Evolutionary conservation across 1,140 invertebrate genomes (phyloP).

Genomic region (Diorhabda carinulata): DNA sequence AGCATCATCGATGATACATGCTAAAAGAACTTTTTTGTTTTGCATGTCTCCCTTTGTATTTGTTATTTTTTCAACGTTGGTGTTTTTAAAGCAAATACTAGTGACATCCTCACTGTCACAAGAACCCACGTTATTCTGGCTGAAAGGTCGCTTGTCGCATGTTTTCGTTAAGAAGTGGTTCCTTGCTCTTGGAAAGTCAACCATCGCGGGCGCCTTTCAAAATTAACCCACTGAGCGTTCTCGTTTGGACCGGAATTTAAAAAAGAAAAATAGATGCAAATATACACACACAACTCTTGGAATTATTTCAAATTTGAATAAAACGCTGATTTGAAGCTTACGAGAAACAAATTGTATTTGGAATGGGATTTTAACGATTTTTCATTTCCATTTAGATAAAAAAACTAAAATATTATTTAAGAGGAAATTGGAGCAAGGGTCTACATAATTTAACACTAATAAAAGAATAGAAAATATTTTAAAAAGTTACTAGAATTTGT

Average conservation of each 20-base stretch:
- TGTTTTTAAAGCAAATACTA: constrained; percentile 34
- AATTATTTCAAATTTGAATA: too few species aligned
- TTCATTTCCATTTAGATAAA: too few species aligned
- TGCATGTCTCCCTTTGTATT: constrained; percentile 17
- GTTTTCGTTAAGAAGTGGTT: constrained; percentile 22
- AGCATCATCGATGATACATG: constrained; percentile 12
- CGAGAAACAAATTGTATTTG: too few species aligned
- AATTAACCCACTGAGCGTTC: constrained; percentile 8
- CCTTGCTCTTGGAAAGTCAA: constrained; percentile 10
- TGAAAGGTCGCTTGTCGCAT: constrained; percentile 20
- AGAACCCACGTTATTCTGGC: constrained; percentile 34
- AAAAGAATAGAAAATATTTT: too few species aligned
- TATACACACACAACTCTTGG: too few species aligned
- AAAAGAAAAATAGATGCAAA: neutral
- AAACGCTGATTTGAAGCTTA: too few species aligned
- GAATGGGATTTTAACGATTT: too few species aligned
- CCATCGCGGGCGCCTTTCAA: constrained; percentile 12
- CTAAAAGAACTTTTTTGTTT: constrained; percentile 4
- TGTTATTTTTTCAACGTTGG: constrained; percentile 33
- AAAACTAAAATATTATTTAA: too few species aligned
- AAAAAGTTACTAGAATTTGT: too few species aligned
- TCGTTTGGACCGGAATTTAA: too few species aligned
- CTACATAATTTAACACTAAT: too few species aligned
- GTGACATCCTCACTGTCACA: constrained; percentile 37
- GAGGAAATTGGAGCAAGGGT: too few species aligned